Conservation (phyloP, 2,797 vertebrate species). For the Hippocampus kuda region DNA sequence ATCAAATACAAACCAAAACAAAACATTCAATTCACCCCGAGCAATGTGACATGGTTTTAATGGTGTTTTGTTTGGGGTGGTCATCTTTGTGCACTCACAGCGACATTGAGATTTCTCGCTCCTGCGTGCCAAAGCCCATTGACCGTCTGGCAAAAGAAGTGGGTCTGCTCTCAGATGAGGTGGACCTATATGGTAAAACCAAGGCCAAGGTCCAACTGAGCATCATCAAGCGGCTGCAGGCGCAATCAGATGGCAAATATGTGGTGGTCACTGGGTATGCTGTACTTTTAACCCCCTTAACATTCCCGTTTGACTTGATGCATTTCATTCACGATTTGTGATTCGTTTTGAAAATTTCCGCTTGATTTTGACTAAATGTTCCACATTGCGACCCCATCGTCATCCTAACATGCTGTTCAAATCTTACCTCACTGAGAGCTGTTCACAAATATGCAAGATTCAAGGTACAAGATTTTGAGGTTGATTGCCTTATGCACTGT, state of each 20-base stretch:
- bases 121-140: conserved; percentile 78
- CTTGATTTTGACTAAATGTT: background rate
- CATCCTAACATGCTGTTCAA: background rate
- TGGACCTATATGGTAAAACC: conserved; percentile 84
- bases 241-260: conserved; percentile 86
- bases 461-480: no score
- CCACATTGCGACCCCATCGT: background rate
- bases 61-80: background rate
- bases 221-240: conserved; percentile 73
- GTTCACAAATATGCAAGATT: background rate
- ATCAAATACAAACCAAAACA: background rate
- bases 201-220: conserved; percentile 90
- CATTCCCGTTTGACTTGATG: background rate
- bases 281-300: background rate
- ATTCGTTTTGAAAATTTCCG: background rate
- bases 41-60: background rate
- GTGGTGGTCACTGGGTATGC: conserved; percentile 91
- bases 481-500: no score
- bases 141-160: conserved; percentile 75
- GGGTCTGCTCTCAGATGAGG: conserved; percentile 80
- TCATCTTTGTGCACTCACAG: conserved; percentile 53
- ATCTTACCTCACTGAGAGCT: background rate
- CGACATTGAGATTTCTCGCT: conserved; percentile 89
- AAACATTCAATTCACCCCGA: background rate
- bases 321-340: background rate